Percentiles rank a stretch among this genome's conserved stretches.
phyloP scores from a whole-genome alignment of 2,797 vertebrate species.

The Amblyopsis hoosieri region DNA sequence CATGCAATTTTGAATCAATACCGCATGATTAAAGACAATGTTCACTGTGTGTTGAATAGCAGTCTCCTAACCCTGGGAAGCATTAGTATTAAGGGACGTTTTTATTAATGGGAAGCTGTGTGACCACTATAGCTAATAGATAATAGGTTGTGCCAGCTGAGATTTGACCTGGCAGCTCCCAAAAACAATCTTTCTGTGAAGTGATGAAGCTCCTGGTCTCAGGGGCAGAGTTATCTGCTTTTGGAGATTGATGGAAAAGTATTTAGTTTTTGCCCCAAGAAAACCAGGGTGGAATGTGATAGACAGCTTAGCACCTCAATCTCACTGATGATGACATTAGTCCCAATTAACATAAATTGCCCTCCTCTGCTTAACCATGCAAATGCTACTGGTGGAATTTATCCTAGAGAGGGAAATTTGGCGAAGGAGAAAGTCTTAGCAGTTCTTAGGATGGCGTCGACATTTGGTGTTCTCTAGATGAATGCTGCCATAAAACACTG shows the following conservation, averaged over 20 bases:
- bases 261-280: constrained; percentile 58
- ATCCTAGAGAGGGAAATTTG: constrained; percentile 45
- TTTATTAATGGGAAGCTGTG: constrained; percentile 49
- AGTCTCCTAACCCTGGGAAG: constrained; percentile 30
- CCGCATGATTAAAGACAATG: constrained; percentile 31
- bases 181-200: constrained; percentile 51
- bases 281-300: constrained; percentile 62
- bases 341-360: constrained; percentile 73
- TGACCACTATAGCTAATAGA: constrained; percentile 41
- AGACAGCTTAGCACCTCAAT: constrained; percentile 60
- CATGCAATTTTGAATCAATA: constrained; percentile 50
- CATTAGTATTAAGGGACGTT: constrained; percentile 43
- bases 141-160: constrained; percentile 55
- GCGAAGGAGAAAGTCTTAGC: constrained; percentile 34
- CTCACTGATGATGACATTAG: constrained; percentile 72
- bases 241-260: constrained; percentile 68
- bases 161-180: constrained; percentile 53
- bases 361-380: constrained; percentile 61
- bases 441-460: constrained; percentile 35
- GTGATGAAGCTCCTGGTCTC: constrained; percentile 60
- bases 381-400: constrained; percentile 60
- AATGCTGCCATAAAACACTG: constrained; percentile 23
- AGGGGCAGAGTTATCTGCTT: constrained; percentile 63
- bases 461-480: constrained; percentile 1
- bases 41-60: constrained; percentile 22